A percentile compares a stretch with the other conserved stretches of the same genome.
phyloP scores from a whole-genome alignment of 1,140 invertebrate species.

The Dinoponera quadriceps region DNA sequence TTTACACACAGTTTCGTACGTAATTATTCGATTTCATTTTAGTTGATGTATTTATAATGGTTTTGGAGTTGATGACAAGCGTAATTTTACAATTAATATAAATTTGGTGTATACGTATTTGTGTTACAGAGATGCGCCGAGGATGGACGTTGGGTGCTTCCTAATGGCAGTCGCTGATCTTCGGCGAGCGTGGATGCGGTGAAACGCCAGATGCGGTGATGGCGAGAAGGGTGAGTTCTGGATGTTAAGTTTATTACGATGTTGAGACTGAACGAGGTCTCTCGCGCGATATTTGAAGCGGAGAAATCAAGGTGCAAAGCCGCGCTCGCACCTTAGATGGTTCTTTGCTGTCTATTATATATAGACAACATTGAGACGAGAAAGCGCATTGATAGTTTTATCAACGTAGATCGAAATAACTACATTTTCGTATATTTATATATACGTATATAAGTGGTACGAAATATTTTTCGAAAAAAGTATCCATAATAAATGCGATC shows the following conservation, averaged over 20 bases:
- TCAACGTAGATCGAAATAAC: neutral
- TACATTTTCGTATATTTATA: neutral
- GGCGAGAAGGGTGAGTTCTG: neutral
- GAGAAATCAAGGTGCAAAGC: neutral
- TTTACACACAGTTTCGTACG: neutral
- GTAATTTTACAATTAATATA: neutral
- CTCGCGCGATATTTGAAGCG: neutral
- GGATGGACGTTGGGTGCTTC: neutral
- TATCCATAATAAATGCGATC: too few species aligned
- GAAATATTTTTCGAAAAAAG: neutral
- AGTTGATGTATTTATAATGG: neutral
- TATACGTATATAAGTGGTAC: neutral
- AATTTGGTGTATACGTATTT: neutral
- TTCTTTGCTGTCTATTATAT: neutral
- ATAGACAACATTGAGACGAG: neutral
- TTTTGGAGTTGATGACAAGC: too few species aligned
- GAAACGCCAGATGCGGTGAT: neutral
- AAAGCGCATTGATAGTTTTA: neutral
- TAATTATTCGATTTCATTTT: neutral
- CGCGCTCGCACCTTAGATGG: neutral
- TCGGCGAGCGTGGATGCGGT: neutral
- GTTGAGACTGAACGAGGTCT: neutral
- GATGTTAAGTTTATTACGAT: constrained; percentile 15
- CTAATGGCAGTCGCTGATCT: too few species aligned
- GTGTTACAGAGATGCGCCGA: neutral